Conservation (phyloP, 2,888 invertebrate species). For the Macrostomum cliftonense region DNA sequence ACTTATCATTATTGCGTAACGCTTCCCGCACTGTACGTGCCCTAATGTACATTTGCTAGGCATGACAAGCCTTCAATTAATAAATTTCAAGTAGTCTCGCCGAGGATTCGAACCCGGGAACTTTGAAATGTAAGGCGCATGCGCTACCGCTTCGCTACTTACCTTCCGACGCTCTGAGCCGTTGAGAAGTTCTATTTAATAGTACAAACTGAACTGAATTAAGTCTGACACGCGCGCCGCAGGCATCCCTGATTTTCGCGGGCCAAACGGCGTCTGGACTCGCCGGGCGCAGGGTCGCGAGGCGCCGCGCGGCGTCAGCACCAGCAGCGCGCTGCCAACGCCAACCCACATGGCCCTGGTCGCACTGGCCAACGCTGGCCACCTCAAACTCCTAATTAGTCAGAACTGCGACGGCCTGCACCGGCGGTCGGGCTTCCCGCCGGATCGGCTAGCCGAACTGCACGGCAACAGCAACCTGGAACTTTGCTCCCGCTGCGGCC, state of each 20-base stretch:
- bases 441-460: constrained; percentile 21
- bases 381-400: constrained; percentile 23
- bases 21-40: no score
- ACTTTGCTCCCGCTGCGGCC: constrained; percentile 22
- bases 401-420: constrained; percentile 28
- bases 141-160: no score
- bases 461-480: constrained; percentile 25
- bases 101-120: no score
- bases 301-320: neutral
- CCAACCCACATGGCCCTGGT: constrained; percentile 24
- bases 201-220: no score
- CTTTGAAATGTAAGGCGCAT: no score
- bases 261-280: constrained; percentile 73
- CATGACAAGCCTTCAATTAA: no score
- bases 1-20: no score
- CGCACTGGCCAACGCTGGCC: constrained; percentile 19
- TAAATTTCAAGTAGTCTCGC: no score
- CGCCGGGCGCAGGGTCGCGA: constrained; percentile 57
- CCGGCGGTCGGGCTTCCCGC: constrained; percentile 21
- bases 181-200: no score
- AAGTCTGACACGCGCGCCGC: no score
- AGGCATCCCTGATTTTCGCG: constrained; percentile 45
- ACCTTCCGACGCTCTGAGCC: no score
- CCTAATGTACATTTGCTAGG: no score
- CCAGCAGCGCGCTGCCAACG: constrained; percentile 15